phyloP scores from a whole-genome alignment of 2,797 vertebrate genomes.

The Sciaenops ocellatus region DNA sequence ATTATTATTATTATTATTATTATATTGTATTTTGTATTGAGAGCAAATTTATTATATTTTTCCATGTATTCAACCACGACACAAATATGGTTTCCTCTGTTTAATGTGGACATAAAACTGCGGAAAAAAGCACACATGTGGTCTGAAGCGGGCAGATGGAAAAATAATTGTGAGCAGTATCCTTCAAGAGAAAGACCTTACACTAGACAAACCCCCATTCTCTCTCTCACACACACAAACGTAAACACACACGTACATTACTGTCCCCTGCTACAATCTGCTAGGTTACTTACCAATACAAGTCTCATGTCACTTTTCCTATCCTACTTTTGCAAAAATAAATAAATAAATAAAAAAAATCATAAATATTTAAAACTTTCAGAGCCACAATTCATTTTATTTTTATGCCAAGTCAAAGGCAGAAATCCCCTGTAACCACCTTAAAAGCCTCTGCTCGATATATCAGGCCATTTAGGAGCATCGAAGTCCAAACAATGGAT shows the following conservation, averaged over 20 bases:
- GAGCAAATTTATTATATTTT: constrained; percentile 55
- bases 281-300: constrained; percentile 76
- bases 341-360: constrained; percentile 63
- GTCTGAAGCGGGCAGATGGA: constrained; percentile 76
- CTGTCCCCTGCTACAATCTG: constrained; percentile 73
- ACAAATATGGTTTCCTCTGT: constrained; percentile 71
- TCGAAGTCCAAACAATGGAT: constrained; percentile 88
- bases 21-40: constrained; percentile 32
- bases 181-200: constrained; percentile 69
- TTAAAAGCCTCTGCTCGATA: constrained; percentile 88
- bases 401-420: constrained; percentile 84
- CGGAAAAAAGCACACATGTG: constrained; percentile 64
- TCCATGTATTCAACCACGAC: constrained; percentile 67
- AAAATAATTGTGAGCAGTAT: constrained; percentile 77
- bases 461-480: constrained; percentile 87
- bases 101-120: constrained; percentile 76
- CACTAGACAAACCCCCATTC: constrained; percentile 36
- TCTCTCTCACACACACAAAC: constrained; percentile 32
- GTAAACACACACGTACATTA: constrained; percentile 57
- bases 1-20: constrained; percentile 16
- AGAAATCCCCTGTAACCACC: constrained; percentile 86
- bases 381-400: constrained; percentile 82
- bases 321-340: constrained; percentile 67
- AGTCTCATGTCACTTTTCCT: constrained; percentile 71
- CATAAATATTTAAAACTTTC: constrained; percentile 88